A percentile compares a stretch with the other conserved stretches of the same genome.
These are phyloP conservation scores for Lanius ludovicianus DNA, from an alignment of 2,113 vertebrate genomes.

Conservation along the genomic window DNA sequence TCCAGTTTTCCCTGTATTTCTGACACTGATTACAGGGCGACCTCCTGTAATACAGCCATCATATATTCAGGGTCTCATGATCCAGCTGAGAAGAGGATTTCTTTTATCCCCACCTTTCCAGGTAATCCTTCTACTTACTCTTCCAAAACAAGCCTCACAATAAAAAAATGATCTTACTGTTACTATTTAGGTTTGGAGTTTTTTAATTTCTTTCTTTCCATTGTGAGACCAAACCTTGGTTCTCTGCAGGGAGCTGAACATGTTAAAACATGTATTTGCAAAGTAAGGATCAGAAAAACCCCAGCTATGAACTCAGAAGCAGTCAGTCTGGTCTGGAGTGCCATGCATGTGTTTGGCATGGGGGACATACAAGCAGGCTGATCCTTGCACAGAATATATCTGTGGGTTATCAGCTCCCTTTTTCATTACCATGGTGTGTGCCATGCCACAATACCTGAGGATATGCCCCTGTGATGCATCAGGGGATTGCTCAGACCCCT, in stretches of 20 bases:
- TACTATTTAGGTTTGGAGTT: background rate
- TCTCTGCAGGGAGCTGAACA: background rate
- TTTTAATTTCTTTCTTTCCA: background rate
- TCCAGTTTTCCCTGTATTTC: background rate
- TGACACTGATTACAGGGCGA: background rate
- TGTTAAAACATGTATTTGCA: background rate
- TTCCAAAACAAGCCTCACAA: background rate
- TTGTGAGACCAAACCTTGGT: background rate
- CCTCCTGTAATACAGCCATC: background rate
- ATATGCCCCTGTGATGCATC: background rate
- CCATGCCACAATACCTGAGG: background rate
- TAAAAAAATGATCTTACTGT: background rate
- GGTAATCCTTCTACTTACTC: background rate
- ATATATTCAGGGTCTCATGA: background rate
- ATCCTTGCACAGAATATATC: background rate
- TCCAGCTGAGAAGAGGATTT: background rate
- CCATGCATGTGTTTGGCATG: background rate
- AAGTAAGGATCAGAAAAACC: conserved; percentile 14
- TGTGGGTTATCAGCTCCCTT: background rate
- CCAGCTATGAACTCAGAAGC: background rate
- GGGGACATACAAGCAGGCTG: background rate
- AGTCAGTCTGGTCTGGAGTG: background rate
- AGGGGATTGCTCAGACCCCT: background rate
- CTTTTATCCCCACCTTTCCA: background rate
- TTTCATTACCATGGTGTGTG: background rate